Conservation (phyloP, 2,113 vertebrate species). For the Jaculus jaculus region DNA sequence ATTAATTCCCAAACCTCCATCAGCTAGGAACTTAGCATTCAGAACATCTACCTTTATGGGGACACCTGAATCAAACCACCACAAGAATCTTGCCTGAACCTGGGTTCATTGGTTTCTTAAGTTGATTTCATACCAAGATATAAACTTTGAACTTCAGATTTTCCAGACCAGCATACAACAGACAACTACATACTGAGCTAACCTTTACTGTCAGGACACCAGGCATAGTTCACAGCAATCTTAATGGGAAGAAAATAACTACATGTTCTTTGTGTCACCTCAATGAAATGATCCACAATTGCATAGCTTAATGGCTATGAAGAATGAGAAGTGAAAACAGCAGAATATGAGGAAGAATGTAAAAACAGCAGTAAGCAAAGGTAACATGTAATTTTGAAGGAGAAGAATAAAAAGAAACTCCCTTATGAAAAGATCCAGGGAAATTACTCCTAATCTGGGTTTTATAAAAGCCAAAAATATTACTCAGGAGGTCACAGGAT, state of each 20-base stretch:
- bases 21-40: too few species aligned
- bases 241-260: not conserved
- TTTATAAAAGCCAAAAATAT: not conserved
- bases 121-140: conserved; percentile 24
- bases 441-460: not conserved
- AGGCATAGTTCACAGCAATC: not conserved
- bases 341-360: not conserved
- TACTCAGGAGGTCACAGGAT: not conserved
- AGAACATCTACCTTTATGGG: too few species aligned
- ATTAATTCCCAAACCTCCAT: too few species aligned
- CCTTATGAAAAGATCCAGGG: not conserved
- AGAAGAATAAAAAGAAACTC: not conserved
- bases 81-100: not conserved
- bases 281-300: not conserved
- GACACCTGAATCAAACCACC: too few species aligned
- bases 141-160: not conserved
- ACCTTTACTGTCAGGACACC: not conserved
- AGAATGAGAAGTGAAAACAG: not conserved
- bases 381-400: not conserved
- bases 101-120: not conserved
- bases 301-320: not conserved
- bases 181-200: not conserved
- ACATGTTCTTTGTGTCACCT: not conserved
- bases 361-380: not conserved
- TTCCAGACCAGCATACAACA: not conserved